Conservation (phyloP, 2,113 vertebrate species). For the Nycticebus coucang region DNA sequence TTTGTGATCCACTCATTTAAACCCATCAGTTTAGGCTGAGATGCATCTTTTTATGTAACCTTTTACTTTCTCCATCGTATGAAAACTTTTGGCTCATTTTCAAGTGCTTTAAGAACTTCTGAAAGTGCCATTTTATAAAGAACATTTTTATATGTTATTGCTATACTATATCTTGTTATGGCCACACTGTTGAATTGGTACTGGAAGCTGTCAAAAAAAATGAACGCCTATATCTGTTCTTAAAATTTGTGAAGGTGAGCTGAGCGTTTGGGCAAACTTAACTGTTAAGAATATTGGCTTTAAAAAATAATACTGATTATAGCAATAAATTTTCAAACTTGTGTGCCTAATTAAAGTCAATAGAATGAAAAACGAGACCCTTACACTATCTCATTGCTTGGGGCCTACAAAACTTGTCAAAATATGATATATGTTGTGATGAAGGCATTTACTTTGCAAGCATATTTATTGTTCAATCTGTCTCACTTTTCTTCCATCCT, state of each 20-base stretch:
- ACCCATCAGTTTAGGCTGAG: background rate
- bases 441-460: background rate
- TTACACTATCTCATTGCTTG: background rate
- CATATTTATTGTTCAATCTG: constrained; percentile 31
- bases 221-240: constrained; percentile 42
- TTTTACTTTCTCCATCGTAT: background rate
- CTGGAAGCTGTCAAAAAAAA: constrained; percentile 52
- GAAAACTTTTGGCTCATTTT: constrained; percentile 53
- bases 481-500: constrained; percentile 18
- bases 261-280: background rate
- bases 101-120: constrained; percentile 51
- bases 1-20: background rate
- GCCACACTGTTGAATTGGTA: background rate
- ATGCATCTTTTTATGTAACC: background rate
- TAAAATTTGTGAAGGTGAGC: constrained; percentile 59
- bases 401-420: constrained; percentile 46
- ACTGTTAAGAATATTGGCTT: constrained; percentile 55
- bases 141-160: constrained; percentile 18
- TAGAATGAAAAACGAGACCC: constrained; percentile 46
- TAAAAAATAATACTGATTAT: constrained; percentile 51
- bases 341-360: constrained; percentile 70
- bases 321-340: constrained; percentile 59
- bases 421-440: background rate
- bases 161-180: constrained; percentile 37
- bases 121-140: constrained; percentile 46